A percentile compares a stretch with the other conserved stretches of the same genome.
These are phyloP conservation scores for Trachops cirrhosus DNA, from an alignment of 2,797 vertebrate genomes.

Conservation along the genomic window DNA sequence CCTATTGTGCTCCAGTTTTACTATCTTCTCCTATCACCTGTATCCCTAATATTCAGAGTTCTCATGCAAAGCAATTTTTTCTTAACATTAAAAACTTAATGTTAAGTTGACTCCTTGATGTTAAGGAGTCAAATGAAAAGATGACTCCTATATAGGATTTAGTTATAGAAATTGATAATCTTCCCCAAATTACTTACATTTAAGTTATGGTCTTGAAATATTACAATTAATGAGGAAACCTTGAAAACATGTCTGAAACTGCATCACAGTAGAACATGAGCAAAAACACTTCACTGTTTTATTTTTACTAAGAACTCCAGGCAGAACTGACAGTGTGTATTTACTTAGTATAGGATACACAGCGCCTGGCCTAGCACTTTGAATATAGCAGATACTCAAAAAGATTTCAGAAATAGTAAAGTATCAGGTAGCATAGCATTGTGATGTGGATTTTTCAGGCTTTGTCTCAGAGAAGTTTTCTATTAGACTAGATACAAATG, in stretches of 20 bases:
- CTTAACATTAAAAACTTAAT: neutral
- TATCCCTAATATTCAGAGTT: neutral
- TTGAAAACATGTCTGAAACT: neutral
- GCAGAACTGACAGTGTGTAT: neutral
- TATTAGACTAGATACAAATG: neutral
- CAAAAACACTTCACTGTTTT: neutral
- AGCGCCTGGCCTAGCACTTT: neutral
- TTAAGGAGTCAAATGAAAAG: neutral
- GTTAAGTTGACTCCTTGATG: too few species aligned
- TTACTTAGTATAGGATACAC: neutral
- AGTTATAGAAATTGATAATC: neutral
- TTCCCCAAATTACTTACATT: neutral
- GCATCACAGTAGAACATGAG: neutral
- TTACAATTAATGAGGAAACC: neutral
- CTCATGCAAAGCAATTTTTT: neutral
- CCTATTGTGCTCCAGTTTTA: neutral
- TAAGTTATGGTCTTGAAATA: neutral
- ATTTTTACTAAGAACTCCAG: neutral
- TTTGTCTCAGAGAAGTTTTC: neutral
- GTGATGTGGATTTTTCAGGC: neutral
- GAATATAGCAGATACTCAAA: neutral
- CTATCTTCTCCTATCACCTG: neutral
- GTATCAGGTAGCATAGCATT: neutral
- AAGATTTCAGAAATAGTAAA: neutral
- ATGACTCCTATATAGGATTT: neutral